phyloP scores from a whole-genome alignment of 2,888 invertebrate species.

The Troides oblongomaculatus region DNA sequence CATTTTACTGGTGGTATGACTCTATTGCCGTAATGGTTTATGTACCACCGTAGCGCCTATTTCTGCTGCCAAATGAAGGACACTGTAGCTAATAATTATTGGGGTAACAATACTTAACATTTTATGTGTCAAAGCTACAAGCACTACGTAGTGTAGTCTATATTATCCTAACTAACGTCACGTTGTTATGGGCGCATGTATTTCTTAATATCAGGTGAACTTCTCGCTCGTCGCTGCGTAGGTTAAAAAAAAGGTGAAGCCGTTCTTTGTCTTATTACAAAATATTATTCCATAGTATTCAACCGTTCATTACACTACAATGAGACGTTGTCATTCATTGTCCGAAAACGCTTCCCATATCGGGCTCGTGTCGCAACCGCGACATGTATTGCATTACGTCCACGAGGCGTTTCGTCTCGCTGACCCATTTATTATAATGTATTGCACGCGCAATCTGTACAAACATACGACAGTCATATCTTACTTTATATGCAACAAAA shows the following conservation, averaged over 20 bases:
- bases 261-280: background rate
- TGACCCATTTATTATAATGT: constrained; percentile 32
- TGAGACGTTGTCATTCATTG: constrained; percentile 9
- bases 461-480: constrained; percentile 2
- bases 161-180: too few relatives aligned
- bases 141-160: too few relatives aligned
- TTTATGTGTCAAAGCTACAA: too few relatives aligned
- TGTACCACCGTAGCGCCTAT: too few relatives aligned
- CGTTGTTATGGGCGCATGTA: too few relatives aligned
- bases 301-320: constrained; percentile 7
- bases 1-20: background rate
- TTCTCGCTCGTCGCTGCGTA: too few relatives aligned
- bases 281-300: background rate
- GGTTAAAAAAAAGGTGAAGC: background rate
- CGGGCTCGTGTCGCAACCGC: constrained; percentile 31
- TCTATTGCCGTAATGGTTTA: too few relatives aligned
- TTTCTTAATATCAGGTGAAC: too few relatives aligned
- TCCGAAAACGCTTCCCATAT: constrained; percentile 28
- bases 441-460: constrained; percentile 5
- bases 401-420: constrained; percentile 35
- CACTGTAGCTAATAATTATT: too few relatives aligned
- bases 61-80: too few relatives aligned
- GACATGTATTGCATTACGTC: constrained; percentile 37
- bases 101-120: too few relatives aligned
- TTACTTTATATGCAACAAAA: background rate